Evolutionary conservation across 2,113 vertebrate genomes (phyloP).

Genomic region (Microcebus jonahi): DNA sequence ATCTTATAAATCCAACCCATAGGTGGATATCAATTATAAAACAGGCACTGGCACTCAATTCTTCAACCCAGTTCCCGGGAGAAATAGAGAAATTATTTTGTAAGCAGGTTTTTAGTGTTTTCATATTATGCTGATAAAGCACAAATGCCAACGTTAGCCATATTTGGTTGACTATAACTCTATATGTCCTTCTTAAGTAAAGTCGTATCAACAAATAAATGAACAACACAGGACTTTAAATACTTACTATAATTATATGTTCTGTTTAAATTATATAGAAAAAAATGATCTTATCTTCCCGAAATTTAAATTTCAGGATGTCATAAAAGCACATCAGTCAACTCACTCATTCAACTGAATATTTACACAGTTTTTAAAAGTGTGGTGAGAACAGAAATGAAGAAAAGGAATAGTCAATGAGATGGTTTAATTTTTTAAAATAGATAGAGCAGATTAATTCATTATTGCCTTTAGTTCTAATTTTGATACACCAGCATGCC

Average conservation of each 20-base stretch:
- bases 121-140: neutral
- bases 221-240: neutral
- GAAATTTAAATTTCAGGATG: neutral
- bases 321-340: neutral
- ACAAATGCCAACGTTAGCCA: neutral
- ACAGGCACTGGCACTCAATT: neutral
- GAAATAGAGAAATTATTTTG: neutral
- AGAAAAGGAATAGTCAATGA: neutral
- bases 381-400: neutral
- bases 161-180: neutral
- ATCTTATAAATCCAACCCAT: neutral
- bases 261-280: neutral
- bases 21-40: neutral
- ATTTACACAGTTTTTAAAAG: constrained; percentile 2
- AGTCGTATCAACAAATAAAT: neutral
- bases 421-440: neutral
- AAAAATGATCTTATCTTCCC: neutral
- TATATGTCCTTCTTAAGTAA: neutral
- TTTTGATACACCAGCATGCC: neutral
- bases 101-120: neutral
- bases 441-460: neutral
- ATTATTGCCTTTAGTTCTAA: neutral
- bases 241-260: neutral
- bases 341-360: neutral
- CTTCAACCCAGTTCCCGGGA: neutral